Evolutionary conservation across 1,140 invertebrate species (phyloP).

Genomic region (Drosophila pseudoananassae): DNA sequence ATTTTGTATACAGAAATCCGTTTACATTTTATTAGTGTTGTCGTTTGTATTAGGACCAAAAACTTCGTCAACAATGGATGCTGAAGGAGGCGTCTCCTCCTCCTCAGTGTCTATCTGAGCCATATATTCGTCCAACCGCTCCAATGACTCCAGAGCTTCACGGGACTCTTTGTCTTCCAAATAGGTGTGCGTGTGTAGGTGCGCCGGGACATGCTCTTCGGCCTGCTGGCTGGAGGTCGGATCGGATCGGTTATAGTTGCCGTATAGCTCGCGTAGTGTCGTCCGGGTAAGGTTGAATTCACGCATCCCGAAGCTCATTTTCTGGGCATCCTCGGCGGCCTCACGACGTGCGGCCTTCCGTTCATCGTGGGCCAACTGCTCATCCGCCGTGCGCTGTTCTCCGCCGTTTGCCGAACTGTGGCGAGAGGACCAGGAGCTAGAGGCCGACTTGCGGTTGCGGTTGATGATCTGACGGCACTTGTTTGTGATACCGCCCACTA

Average conservation of each 20-base stretch:
- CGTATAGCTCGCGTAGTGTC: slow-evolving; percentile 73
- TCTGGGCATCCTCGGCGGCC: slow-evolving; percentile 49
- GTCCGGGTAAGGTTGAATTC: slow-evolving; percentile 75
- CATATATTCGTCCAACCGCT: slow-evolving; percentile 53
- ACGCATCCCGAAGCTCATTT: slow-evolving; percentile 63
- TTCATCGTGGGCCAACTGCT: slow-evolving; percentile 53
- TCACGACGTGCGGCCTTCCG: slow-evolving; percentile 57
- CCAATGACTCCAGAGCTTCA: slow-evolving; percentile 43
- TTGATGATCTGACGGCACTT: slow-evolving; percentile 84
- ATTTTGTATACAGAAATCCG: not conserved
- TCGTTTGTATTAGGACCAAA: slow-evolving; percentile 14
- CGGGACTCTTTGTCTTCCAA: slow-evolving; percentile 24
- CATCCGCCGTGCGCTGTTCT: slow-evolving; percentile 26
- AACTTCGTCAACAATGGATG: slow-evolving; percentile 7
- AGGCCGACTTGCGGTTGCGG: slow-evolving; percentile 60
- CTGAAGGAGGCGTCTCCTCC: not conserved
- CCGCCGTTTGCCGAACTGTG: slow-evolving; percentile 39
- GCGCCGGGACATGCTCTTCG: not conserved
- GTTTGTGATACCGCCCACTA: slow-evolving; percentile 87
- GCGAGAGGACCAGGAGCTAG: slow-evolving; percentile 66
- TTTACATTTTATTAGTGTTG: not conserved
- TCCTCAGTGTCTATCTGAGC: slow-evolving; percentile 25
- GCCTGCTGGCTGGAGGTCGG: not conserved
- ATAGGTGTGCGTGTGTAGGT: not conserved
- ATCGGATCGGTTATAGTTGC: slow-evolving; percentile 44